A percentile compares a stretch with the other conserved stretches of the same genome.
Conservation (phyloP, 2,113 vertebrate genomes). For the rat (Rattus norvegicus) region GRCr8 NC_086029.1:74698001-74698500, state of each 20-base stretch:
- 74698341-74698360: background rate
- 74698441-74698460: conserved; percentile 11
- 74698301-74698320: background rate
- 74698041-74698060: background rate
- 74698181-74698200: conserved; percentile 16
- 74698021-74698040: background rate
- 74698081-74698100: conserved; percentile 8
- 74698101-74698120: background rate
- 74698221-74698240: background rate
- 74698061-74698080: background rate
- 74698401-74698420: background rate
- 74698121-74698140: background rate
- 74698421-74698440: background rate
- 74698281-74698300: background rate
- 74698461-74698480: background rate
- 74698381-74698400: background rate
- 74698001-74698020: background rate
- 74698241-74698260: background rate
- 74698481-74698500: background rate
- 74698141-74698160: background rate
- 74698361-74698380: background rate
- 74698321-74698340: background rate
- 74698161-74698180: background rate
- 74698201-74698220: background rate
- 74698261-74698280: background rate